Evolutionary conservation across 2,113 vertebrate species (phyloP).

Genomic region (Barbus barbus): DNA sequence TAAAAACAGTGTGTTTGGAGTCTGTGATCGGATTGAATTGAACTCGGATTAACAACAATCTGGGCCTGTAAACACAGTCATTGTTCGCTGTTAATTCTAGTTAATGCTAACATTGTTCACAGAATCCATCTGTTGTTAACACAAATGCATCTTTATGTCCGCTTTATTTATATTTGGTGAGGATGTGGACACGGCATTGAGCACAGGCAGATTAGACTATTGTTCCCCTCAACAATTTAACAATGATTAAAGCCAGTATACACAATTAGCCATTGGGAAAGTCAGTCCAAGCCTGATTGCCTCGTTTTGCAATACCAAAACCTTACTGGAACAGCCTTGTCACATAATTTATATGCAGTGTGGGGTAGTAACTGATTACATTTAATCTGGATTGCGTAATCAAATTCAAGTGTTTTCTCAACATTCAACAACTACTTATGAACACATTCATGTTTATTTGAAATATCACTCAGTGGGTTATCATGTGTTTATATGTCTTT

Average conservation of each 20-base stretch:
- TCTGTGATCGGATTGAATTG: not conserved
- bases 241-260: conserved; percentile 72
- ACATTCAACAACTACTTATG: too few relatives aligned
- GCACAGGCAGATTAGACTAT: conserved; percentile 60
- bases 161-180: conserved; percentile 37
- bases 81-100: not conserved
- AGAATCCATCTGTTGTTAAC: conserved; percentile 21
- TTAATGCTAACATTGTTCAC: conserved; percentile 22
- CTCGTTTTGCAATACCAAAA: conserved; percentile 60
- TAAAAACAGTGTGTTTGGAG: conserved; percentile 12
- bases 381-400: too few relatives aligned
- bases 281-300: conserved; percentile 59
- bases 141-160: not conserved
- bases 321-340: not conserved
- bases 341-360: not conserved
- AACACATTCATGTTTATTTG: too few relatives aligned
- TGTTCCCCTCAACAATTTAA: conserved; percentile 62
- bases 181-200: conserved; percentile 14
- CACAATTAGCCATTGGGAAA: conserved; percentile 72
- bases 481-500: too few relatives aligned
- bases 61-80: conserved; percentile 11
- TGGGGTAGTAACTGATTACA: not conserved
- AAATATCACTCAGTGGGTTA: too few relatives aligned
- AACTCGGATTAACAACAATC: not conserved
- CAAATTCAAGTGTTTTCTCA: too few relatives aligned